Base-by-base conservation (phyloP, 2,797 vertebrate species). In the Staurois parvus region DNA sequence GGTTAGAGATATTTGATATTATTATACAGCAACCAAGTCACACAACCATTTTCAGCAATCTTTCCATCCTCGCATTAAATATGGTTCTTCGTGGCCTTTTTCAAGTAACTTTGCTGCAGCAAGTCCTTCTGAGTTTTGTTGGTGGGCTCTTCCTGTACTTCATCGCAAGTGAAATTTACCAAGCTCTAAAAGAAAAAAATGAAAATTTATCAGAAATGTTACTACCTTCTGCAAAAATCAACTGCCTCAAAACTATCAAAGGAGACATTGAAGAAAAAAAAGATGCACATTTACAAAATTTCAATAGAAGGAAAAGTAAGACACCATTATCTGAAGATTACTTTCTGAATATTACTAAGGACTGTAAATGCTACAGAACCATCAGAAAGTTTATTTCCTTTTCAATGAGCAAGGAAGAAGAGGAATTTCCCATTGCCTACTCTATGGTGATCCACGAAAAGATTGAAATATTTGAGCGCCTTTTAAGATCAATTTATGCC, bases 381-480 rank as follows among this genome's bases (percentile, higher is more conserved):
- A 3, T 85, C 0, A 92, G 94, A 88, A 92, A 91, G 11, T 97
- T 94, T 82, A 94, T 96, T 0, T 17, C 21, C 0, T 84, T 72
- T 13, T 86, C 95, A 7, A 84, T 95, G 45, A 96, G 95, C 84
- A 82, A 88, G 19, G 96, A 95, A 69, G 96, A 97, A 87, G 84
- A 17, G 0, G 85, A 93, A 0, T 98, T 97, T 34, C 96, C 96
- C 0, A 93, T 97, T 1, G 95, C 96, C 0, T 97, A 95, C 84
- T 96, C 96, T 12, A 96, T 97, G 91, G 96, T 97, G 89, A 91
- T 97, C 74, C 96, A 97, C 3, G 92, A 96, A 1, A 95, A 96
- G 32, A 94, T 96, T 1, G 95, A 96, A 83, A 96, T 96, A 94
- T 97, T 97, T 62, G 96, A 97, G 88, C 92, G 96, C 40, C 93